Conservation (phyloP, 2,797 vertebrate species). For the Onychomys torridus region DNA sequence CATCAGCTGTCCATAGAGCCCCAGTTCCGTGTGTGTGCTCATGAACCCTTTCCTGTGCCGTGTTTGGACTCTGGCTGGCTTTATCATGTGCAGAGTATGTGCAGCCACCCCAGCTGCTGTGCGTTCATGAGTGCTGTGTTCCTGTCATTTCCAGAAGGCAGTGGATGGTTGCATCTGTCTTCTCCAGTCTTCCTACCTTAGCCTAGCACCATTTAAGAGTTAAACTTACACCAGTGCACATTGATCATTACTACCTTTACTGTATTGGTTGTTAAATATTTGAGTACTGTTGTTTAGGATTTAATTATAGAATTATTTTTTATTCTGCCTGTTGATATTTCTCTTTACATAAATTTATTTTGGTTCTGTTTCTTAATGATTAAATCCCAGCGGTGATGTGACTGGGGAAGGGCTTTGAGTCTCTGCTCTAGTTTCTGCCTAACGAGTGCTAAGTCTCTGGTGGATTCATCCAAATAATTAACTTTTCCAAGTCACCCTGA, state of each 20-base stretch:
- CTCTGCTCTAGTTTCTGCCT: not conserved
- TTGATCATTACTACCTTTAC: not conserved
- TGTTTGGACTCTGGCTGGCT: not conserved
- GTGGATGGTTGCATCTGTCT: not conserved
- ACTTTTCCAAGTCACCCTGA: slow-evolving; percentile 1
- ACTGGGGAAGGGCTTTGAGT: not conserved
- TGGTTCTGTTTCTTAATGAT: not conserved
- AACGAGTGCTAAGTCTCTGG: not conserved
- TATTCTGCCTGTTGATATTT: not conserved
- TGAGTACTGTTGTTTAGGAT: not conserved
- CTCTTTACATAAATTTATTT: slow-evolving; percentile 17
- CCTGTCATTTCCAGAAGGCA: not conserved
- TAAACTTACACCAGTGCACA: not conserved
- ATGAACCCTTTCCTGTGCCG: not conserved
- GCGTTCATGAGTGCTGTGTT: not conserved
- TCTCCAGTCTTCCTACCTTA: not conserved
- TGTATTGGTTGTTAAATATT: not conserved
- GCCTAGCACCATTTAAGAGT: not conserved
- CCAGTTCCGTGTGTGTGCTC: not conserved
- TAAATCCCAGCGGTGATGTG: not conserved
- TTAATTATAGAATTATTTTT: slow-evolving; percentile 26
- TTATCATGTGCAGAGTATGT: no score
- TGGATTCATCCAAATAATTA: not conserved
- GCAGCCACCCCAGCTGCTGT: not conserved
- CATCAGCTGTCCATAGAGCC: not conserved